Evolutionary conservation across 2,113 vertebrate genomes (phyloP).

Genomic region (Trinectes maculatus): DNA sequence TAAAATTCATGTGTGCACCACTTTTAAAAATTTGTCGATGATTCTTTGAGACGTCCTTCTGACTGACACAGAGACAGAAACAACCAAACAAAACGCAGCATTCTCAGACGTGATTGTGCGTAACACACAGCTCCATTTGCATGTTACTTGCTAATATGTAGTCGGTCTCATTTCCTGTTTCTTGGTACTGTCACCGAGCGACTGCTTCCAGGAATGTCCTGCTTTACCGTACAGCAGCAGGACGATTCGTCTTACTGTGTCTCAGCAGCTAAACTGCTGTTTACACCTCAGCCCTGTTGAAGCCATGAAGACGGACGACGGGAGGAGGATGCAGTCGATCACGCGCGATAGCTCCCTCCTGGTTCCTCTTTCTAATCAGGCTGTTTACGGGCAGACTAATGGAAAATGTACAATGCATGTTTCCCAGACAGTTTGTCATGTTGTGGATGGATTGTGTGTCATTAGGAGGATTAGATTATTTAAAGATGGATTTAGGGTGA

Average conservation of each 20-base stretch:
- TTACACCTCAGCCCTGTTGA: slow-evolving; percentile 12
- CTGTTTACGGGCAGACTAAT: slow-evolving; percentile 1
- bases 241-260: slow-evolving; percentile 40
- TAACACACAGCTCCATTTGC: slow-evolving; percentile 28
- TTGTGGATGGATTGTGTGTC: slow-evolving; percentile 1
- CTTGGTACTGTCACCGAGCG: slow-evolving; percentile 15
- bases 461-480: slow-evolving; percentile 57
- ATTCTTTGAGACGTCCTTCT: too few relatives aligned
- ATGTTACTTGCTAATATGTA: slow-evolving; percentile 21
- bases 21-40: too few relatives aligned
- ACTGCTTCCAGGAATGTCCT: slow-evolving; percentile 39
- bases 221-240: slow-evolving; percentile 39
- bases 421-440: slow-evolving; percentile 23
- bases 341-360: not conserved
- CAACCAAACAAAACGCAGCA: too few relatives aligned
- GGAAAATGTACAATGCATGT: not conserved
- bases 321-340: not conserved
- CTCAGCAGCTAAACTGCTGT: slow-evolving; percentile 34
- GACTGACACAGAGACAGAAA: too few relatives aligned
- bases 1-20: too few relatives aligned
- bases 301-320: not conserved
- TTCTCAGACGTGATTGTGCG: slow-evolving; percentile 3
- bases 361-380: slow-evolving; percentile 20
- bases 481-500: slow-evolving; percentile 42
- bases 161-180: slow-evolving; percentile 35